Evolutionary conservation across 2,113 vertebrate species (phyloP).

Genomic region (Ammodytes marinus): DNA sequence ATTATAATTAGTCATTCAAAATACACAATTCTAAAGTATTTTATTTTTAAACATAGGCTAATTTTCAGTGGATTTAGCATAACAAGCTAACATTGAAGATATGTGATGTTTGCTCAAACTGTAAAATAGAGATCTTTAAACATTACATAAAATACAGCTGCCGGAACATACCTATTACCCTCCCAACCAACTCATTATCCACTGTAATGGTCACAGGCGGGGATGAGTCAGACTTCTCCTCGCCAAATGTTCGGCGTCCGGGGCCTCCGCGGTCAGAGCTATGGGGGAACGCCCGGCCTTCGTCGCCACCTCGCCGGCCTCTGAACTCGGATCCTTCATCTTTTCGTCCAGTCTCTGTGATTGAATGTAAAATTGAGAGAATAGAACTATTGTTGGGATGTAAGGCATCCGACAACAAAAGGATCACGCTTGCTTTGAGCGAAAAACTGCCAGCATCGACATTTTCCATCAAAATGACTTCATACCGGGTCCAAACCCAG

Average conservation of each 20-base stretch:
- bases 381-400: background rate
- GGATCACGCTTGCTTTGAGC: background rate
- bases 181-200: conserved; percentile 82
- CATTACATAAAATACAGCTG: too few relatives aligned
- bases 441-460: background rate
- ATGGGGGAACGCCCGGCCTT: background rate
- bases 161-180: conserved; percentile 86
- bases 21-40: too few relatives aligned
- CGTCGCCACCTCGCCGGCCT: background rate
- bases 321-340: background rate
- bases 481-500: conserved; percentile 40
- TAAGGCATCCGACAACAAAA: background rate
- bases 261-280: background rate
- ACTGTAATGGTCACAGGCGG: conserved; percentile 79
- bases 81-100: background rate
- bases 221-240: background rate
- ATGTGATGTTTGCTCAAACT: too few relatives aligned
- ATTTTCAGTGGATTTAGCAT: background rate
- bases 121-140: background rate
- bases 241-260: background rate
- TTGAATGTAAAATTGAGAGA: background rate
- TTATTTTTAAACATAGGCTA: too few relatives aligned
- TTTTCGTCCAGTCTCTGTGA: background rate
- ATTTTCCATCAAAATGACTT: background rate
- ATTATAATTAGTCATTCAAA: too few relatives aligned